Evolutionary conservation across 2,113 vertebrate species (phyloP).

Genomic region (Blennius ocellaris): DNA sequence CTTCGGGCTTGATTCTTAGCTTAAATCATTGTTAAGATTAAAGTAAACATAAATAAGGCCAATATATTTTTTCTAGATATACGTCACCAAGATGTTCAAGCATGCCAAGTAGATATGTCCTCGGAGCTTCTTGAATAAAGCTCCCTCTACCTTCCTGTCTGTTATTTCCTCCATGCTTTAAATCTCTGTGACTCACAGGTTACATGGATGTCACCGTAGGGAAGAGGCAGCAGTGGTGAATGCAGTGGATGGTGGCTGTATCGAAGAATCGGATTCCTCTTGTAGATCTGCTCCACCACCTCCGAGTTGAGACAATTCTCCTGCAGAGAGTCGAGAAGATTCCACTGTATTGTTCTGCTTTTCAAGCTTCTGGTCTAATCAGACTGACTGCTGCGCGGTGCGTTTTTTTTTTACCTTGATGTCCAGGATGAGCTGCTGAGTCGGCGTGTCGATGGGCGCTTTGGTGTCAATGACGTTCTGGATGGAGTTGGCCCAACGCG

Average conservation of each 20-base stretch:
- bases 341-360: no score
- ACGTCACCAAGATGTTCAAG: no score
- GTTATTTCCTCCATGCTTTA: no score
- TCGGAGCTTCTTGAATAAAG: no score
- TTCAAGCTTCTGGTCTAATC: no score
- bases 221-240: constrained; percentile 92
- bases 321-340: constrained; percentile 72
- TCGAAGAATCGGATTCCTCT: constrained; percentile 96
- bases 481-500: constrained; percentile 91
- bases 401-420: constrained; percentile 96
- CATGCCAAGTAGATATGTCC: no score
- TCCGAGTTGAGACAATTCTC: constrained; percentile 96
- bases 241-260: constrained; percentile 94
- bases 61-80: no score
- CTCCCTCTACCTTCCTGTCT: no score
- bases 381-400: not conserved
- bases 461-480: constrained; percentile 97
- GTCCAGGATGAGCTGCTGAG: constrained; percentile 96
- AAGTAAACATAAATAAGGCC: no score
- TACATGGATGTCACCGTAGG: constrained; percentile 93
- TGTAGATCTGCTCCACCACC: constrained; percentile 97
- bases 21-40: no score
- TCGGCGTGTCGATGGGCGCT: constrained; percentile 94
- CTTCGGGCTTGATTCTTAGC: no score
- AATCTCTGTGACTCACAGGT: constrained; percentile 79